These are phyloP conservation scores for Harmothoe impar DNA, from an alignment of 2,888 invertebrate species.

Conservation along the genomic window DNA sequence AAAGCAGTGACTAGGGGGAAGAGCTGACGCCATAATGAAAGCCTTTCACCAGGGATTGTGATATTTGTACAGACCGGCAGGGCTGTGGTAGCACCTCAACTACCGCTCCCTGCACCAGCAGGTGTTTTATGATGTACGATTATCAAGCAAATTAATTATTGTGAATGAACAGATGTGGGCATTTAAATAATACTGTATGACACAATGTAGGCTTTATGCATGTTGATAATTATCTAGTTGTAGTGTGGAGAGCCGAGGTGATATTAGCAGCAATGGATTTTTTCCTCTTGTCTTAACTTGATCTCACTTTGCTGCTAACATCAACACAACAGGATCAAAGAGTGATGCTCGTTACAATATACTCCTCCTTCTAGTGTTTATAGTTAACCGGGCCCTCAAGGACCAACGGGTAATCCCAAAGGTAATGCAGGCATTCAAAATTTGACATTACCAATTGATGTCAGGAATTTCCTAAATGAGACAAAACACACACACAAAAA, in stretches of 20 bases:
- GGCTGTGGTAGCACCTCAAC: slow-evolving; percentile 51
- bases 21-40: slow-evolving; percentile 52
- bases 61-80: slow-evolving; percentile 59
- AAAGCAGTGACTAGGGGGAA: slow-evolving; percentile 25
- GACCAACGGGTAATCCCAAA: slow-evolving; percentile 61
- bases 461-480: slow-evolving; percentile 40
- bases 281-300: slow-evolving; percentile 59
- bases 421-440: slow-evolving; percentile 60
- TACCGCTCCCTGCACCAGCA: slow-evolving; percentile 29
- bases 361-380: slow-evolving; percentile 58
- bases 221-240: slow-evolving; percentile 44
- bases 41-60: slow-evolving; percentile 61
- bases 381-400: background rate
- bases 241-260: slow-evolving; percentile 48
- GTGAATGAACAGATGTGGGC: slow-evolving; percentile 59
- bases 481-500: background rate
- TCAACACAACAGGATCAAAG: slow-evolving; percentile 51
- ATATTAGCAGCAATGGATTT: slow-evolving; percentile 62
- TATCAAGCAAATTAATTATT: slow-evolving; percentile 59
- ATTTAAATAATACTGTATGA: slow-evolving; percentile 33
- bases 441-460: slow-evolving; percentile 50
- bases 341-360: slow-evolving; percentile 61
- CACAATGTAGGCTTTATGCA: slow-evolving; percentile 56
- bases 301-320: slow-evolving; percentile 62
- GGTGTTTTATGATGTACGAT: slow-evolving; percentile 61